phyloP scores from a whole-genome alignment of 2,888 invertebrate species.

The Yponomeuta cagnagella region DNA sequence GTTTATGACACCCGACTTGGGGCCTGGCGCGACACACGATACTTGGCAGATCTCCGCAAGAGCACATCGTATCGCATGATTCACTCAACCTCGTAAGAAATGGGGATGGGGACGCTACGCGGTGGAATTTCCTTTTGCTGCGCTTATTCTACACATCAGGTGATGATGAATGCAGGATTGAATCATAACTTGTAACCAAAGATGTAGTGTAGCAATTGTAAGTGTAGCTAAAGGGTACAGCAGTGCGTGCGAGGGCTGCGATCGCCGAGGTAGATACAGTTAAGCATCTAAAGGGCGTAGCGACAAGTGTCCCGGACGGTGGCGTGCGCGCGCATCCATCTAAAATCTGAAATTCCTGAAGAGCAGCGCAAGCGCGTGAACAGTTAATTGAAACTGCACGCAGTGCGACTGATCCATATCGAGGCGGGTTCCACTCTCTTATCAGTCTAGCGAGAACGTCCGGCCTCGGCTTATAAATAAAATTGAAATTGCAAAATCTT shows the following conservation, averaged over 20 bases:
- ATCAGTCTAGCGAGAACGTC: conserved; percentile 73
- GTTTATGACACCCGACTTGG: conserved; percentile 57
- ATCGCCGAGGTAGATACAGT: background rate
- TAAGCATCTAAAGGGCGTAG: conserved; percentile 13
- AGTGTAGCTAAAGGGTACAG: background rate
- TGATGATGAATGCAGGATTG: conserved; percentile 9
- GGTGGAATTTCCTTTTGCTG: conserved; percentile 46
- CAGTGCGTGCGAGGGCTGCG: conserved; percentile 1
- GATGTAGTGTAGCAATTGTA: background rate
- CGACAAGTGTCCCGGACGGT: conserved; percentile 36
- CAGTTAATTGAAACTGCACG: conserved; percentile 69
- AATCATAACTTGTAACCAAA: background rate
- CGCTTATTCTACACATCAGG: conserved; percentile 2
- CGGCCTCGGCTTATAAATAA: conserved; percentile 62
- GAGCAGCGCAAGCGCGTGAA: conserved; percentile 66
- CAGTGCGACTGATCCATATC: conserved; percentile 62
- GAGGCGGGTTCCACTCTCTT: conserved; percentile 61
- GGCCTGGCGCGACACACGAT: conserved; percentile 63
- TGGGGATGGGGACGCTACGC: conserved; percentile 59
- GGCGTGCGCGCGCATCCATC: conserved; percentile 43
- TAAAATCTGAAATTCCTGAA: conserved; percentile 71
- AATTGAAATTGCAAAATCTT: conserved; percentile 75
- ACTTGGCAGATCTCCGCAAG: conserved; percentile 52
- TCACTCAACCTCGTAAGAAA: conserved; percentile 50
- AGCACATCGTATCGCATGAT: conserved; percentile 53